Evolutionary conservation across 2,888 invertebrate species (phyloP), one percentile per base, ranked within the genome.

Genomic region (Neoscelio sp.): DNA sequence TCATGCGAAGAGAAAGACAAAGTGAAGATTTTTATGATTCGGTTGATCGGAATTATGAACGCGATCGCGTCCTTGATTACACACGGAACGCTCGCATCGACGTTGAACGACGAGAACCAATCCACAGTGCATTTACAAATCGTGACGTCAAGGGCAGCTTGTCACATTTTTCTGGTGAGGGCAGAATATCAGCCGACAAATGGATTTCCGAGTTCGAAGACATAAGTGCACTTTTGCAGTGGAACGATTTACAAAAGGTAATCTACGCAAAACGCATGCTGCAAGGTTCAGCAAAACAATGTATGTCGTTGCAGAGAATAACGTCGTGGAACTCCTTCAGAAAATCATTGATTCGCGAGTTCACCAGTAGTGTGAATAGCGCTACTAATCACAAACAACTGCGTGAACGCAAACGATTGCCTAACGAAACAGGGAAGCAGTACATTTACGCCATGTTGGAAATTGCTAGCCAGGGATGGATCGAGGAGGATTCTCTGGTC

Each of bases 131-230:
- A n/a, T 46, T 54, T 8, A 68, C 76, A 10, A 62, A 73, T 1
- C 74, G 50, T 28, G 82, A 82, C 46, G 74, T 81, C 0, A 76
- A 81, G 23, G 65, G 50, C 2, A 60, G 76, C 7, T 7, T 82
- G 1, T 38, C 54, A 0, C 35, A 64, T 10, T 83, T 81, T 58
- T 54, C 52, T 0, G 80, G 79, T 0, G 78, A 76, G 10, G 76
- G 65, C 15, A 46, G 50, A 6, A 8, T 68, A 12, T 18, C 26
- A 3, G 23, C 82, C 2, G 20, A 52, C 26, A 52, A 71, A 10
- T 83, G 82, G 83, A 10, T 82, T 6, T 42, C 64, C n/a, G 73
- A 82, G 5, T 82, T 83, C 38, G 82, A 83, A 52, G 82, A 80
- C 10, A 76, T 71, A 38, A 75, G 77, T 4, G 46, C 8, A 2